Percentiles rank a stretch among this genome's conserved stretches.
phyloP scores from a whole-genome alignment of 2,888 invertebrate genomes.

The Zygothrica quintamaculata region DNA sequence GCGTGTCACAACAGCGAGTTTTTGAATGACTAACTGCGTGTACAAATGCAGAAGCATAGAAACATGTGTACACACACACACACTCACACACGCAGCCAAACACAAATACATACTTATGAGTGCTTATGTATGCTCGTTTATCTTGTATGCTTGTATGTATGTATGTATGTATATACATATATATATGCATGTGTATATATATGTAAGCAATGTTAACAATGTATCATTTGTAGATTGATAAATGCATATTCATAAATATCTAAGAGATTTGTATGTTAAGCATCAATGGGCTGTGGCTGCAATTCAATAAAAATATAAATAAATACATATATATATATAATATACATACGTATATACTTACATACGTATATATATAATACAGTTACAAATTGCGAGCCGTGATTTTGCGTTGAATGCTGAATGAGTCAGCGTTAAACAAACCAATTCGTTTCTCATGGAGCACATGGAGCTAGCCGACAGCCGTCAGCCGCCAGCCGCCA shows the following conservation, averaged over 20 bases:
- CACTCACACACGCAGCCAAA: no score
- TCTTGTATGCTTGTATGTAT: slow-evolving; percentile 5
- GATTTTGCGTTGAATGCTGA: slow-evolving; percentile 42
- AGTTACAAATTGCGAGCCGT: slow-evolving; percentile 34
- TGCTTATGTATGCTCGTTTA: neutral
- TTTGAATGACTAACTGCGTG: slow-evolving; percentile 30
- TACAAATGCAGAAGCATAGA: slow-evolving; percentile 24
- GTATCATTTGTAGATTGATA: neutral
- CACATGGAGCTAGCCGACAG: slow-evolving; percentile 57
- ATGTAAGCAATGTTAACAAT: neutral
- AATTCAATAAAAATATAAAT: slow-evolving; percentile 5
- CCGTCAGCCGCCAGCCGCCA: no score
- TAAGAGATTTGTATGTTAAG: neutral
- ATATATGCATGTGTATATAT: slow-evolving; percentile 4
- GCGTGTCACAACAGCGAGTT: slow-evolving; percentile 41
- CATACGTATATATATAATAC: slow-evolving; percentile 7
- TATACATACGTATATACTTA: slow-evolving; percentile 1
- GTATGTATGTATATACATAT: slow-evolving; percentile 2
- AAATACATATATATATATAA: slow-evolving; percentile 1
- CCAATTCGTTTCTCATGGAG: slow-evolving; percentile 21
- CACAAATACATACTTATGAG: slow-evolving; percentile 4
- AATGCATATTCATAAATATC: slow-evolving; percentile 3
- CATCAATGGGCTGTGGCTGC: neutral
- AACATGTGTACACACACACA: slow-evolving; percentile 7
- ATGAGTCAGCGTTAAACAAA: slow-evolving; percentile 39